Evolutionary conservation across 2,113 vertebrate species (phyloP).

Genomic region (Mustelus asterias): DNA sequence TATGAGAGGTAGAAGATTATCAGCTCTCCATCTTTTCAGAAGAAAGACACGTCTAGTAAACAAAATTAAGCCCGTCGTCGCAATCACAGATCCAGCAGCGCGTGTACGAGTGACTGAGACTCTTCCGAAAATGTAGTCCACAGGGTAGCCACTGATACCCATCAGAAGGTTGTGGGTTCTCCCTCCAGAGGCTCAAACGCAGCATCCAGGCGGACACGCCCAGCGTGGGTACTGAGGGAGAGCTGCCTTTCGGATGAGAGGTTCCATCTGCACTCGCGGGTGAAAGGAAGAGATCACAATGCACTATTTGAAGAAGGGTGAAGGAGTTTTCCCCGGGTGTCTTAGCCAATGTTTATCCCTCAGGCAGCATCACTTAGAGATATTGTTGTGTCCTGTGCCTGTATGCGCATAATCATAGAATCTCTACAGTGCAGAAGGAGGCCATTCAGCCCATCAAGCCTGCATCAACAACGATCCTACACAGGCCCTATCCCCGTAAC

Average conservation of each 20-base stretch:
- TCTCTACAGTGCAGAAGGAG: no score
- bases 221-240: not conserved
- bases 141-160: no score
- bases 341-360: not conserved
- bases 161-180: not conserved
- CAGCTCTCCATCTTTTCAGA: no score
- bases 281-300: not conserved
- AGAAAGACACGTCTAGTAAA: not conserved
- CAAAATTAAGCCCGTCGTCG: not conserved
- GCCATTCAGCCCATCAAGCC: no score
- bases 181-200: no score
- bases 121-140: no score
- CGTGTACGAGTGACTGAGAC: rapidly evolving
- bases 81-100: not conserved
- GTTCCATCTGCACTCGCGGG: not conserved
- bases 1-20: not conserved
- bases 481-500: no score
- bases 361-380: not conserved
- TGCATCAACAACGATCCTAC: no score
- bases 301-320: not conserved
- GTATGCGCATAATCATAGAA: no score
- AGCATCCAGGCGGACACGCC: not conserved
- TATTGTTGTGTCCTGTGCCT: not conserved
- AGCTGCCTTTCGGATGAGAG: not conserved
- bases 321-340: no score